phyloP scores from a whole-genome alignment of 1,140 invertebrate species.

The Dreissena polymorpha region DNA sequence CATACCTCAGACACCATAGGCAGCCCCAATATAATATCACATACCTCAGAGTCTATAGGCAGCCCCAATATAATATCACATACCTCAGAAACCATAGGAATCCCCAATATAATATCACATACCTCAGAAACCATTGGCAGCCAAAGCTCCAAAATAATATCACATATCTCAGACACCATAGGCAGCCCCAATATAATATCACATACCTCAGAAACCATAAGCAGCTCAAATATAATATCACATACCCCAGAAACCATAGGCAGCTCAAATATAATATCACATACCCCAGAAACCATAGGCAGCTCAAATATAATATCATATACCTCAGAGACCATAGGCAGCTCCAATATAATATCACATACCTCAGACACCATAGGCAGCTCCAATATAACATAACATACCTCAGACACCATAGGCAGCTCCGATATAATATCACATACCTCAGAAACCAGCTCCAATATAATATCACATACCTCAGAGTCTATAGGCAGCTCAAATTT shows the following conservation, averaged over 20 bases:
- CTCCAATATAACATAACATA: slow-evolving; percentile 57
- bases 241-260: slow-evolving; percentile 68
- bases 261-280: slow-evolving; percentile 60
- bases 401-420: slow-evolving; percentile 67
- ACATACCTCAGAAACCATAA: slow-evolving; percentile 68
- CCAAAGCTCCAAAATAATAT: slow-evolving; percentile 60
- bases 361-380: slow-evolving; percentile 69
- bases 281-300: slow-evolving; percentile 67
- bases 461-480: slow-evolving; percentile 60
- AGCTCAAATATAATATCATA: slow-evolving; percentile 61
- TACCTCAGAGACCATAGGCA: slow-evolving; percentile 70
- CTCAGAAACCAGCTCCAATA: slow-evolving; percentile 67
- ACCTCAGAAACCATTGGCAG: slow-evolving; percentile 69
- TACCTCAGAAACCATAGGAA: slow-evolving; percentile 70
- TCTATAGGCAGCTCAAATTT: slow-evolving; percentile 69
- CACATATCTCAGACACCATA: slow-evolving; percentile 66
- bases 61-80: slow-evolving; percentile 59
- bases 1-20: slow-evolving; percentile 68
- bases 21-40: slow-evolving; percentile 58
- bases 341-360: slow-evolving; percentile 53
- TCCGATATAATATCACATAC: slow-evolving; percentile 62
- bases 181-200: slow-evolving; percentile 61
- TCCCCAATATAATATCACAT: slow-evolving; percentile 54
- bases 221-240: slow-evolving; percentile 61
- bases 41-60: slow-evolving; percentile 67